These are phyloP conservation scores for Capreolus pygargus DNA, from an alignment of 2,113 vertebrate genomes.

Conservation along the genomic window DNA sequence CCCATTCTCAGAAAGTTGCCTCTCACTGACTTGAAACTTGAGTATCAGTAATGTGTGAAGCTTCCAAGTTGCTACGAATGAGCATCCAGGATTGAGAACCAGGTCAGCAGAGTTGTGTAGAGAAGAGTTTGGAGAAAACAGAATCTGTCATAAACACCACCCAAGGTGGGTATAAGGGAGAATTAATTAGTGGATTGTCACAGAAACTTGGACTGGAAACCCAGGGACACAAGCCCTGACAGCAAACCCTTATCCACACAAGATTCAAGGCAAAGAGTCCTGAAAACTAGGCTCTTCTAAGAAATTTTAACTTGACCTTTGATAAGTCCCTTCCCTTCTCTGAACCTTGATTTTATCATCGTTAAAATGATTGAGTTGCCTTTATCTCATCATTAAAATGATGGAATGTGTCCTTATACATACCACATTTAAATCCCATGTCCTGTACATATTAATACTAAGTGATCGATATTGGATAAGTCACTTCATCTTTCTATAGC, in stretches of 20 bases:
- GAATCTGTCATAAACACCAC: not conserved
- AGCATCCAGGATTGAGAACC: not conserved
- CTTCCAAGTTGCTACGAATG: not conserved
- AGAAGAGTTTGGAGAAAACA: not conserved
- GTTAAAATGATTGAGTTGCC: not conserved
- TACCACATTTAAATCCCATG: not conserved
- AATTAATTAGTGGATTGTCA: not conserved
- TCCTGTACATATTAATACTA: not conserved
- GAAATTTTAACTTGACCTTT: not conserved
- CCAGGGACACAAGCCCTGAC: not conserved
- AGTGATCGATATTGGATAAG: not conserved
- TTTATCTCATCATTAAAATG: not conserved
- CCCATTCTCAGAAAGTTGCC: not conserved
- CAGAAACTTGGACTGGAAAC: not conserved
- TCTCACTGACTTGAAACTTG: not conserved
- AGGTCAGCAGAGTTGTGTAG: not conserved
- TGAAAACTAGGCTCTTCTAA: not conserved
- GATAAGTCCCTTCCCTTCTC: not conserved
- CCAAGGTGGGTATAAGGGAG: not conserved
- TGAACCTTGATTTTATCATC: not conserved
- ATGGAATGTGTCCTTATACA: not conserved
- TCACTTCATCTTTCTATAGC: not conserved
- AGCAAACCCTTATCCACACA: not conserved
- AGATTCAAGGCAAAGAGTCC: not conserved
- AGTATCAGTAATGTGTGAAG: not conserved